Percentiles rank a stretch among this genome's conserved stretches.
phyloP scores from a whole-genome alignment of 2,888 invertebrate species.

The Ferdinandea cuprea region DNA sequence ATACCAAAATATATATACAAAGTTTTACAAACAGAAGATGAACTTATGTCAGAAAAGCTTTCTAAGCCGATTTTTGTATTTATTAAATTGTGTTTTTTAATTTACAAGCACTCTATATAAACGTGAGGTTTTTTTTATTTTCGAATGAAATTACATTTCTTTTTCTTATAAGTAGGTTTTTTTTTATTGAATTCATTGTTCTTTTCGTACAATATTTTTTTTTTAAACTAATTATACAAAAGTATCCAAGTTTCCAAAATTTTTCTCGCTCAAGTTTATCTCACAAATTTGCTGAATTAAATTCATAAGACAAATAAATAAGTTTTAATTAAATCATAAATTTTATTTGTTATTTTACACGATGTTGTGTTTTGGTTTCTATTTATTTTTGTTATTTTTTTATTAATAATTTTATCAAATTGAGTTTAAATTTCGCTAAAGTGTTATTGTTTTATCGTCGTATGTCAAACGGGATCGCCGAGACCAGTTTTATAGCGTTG shows the following conservation, averaged over 20 bases:
- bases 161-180: conserved; percentile 46
- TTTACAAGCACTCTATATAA: conserved; percentile 44
- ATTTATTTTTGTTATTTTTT: conserved; percentile 10
- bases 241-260: conserved; percentile 59
- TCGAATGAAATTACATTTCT: conserved; percentile 41
- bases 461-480: conserved; percentile 78
- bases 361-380: conserved; percentile 34
- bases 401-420: conserved; percentile 60
- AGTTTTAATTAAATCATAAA: conserved; percentile 33
- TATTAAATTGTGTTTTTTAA: not conserved
- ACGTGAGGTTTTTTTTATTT: conserved; percentile 12
- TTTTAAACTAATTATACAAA: conserved; percentile 60
- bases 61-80: conserved; percentile 22
- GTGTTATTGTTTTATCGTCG: conserved; percentile 75
- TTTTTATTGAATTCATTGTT: conserved; percentile 48
- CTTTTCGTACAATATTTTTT: conserved; percentile 30
- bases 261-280: conserved; percentile 31
- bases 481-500: conserved; percentile 69
- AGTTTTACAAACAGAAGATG: not conserved
- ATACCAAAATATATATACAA: too few relatives aligned
- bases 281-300: conserved; percentile 24
- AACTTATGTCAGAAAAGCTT: conserved; percentile 41
- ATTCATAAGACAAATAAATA: conserved; percentile 25
- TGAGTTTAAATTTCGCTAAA: conserved; percentile 70
- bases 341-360: conserved; percentile 48